A percentile compares a stretch with the other conserved stretches of the same genome.
phyloP scores from a whole-genome alignment of 2,888 invertebrate species.

The Lypha dubia region DNA sequence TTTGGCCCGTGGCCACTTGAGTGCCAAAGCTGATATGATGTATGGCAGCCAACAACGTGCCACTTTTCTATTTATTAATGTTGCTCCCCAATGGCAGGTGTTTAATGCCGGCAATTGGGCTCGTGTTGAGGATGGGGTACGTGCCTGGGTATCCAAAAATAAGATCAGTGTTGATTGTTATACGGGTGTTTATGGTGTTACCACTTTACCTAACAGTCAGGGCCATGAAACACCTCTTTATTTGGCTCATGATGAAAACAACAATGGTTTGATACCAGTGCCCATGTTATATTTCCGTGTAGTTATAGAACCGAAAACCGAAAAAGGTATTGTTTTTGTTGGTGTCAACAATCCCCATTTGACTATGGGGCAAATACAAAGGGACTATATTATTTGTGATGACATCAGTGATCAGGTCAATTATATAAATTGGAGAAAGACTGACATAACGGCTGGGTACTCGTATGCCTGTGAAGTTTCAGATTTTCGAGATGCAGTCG shows the following conservation, averaged over 20 bases:
- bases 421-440: slow-evolving; percentile 79
- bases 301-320: slow-evolving; percentile 83
- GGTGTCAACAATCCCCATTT: slow-evolving; percentile 83
- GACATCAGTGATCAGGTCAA: slow-evolving; percentile 79
- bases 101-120: slow-evolving; percentile 87
- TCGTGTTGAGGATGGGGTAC: slow-evolving; percentile 84
- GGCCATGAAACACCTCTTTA: slow-evolving; percentile 81
- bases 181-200: slow-evolving; percentile 85
- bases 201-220: slow-evolving; percentile 84
- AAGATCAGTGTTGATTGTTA: slow-evolving; percentile 83
- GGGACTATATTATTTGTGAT: slow-evolving; percentile 79
- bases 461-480: slow-evolving; percentile 81
- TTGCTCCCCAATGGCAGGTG: slow-evolving; percentile 85
- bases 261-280: slow-evolving; percentile 84
- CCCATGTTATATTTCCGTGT: slow-evolving; percentile 86
- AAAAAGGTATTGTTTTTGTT: slow-evolving; percentile 85
- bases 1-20: slow-evolving; percentile 85
- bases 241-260: slow-evolving; percentile 79
- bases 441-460: slow-evolving; percentile 78
- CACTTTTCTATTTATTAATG: slow-evolving; percentile 85
- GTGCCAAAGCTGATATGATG: slow-evolving; percentile 85
- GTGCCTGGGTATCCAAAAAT: slow-evolving; percentile 78
- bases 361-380: slow-evolving; percentile 77
- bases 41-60: slow-evolving; percentile 84
- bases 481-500: slow-evolving; percentile 78